Evolutionary conservation across 2,113 vertebrate genomes (phyloP).

Genomic region (Gnathonemus longibarbis): DNA sequence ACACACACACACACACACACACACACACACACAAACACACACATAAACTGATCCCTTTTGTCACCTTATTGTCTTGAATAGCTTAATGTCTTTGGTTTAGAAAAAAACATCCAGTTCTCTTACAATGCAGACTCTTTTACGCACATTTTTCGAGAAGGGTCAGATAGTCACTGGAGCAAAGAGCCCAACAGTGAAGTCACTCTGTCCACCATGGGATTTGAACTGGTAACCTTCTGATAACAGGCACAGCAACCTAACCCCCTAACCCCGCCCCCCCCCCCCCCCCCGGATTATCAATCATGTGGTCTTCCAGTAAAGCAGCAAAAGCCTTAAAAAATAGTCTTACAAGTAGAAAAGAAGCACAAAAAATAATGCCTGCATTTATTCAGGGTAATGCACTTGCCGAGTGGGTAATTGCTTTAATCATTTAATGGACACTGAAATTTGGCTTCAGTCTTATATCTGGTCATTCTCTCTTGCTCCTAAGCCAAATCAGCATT

Average conservation of each 20-base stretch:
- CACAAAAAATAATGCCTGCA: not conserved
- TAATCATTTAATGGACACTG: not conserved
- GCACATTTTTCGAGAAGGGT: not conserved
- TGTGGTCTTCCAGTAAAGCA: not conserved
- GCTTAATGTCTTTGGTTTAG: not conserved
- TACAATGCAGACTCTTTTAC: not conserved
- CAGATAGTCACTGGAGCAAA: not conserved
- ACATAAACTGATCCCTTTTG: not conserved
- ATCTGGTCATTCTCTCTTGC: not conserved
- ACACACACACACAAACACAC: no score
- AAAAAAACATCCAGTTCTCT: not conserved
- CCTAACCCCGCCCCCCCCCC: not conserved
- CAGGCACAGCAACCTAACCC: not conserved
- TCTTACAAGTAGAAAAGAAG: not conserved
- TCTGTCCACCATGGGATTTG: not conserved
- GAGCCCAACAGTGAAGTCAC: not conserved
- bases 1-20: not conserved
- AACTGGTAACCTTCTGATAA: not conserved
- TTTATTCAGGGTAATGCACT: not conserved
- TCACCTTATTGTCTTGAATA: not conserved
- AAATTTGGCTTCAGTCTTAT: not conserved
- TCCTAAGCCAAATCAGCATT: not conserved
- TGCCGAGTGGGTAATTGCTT: not conserved
- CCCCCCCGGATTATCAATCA: not conserved
- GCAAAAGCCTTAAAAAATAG: not conserved